Evolutionary conservation across 2,888 invertebrate genomes (phyloP).

Genomic region (Aleiodes testaceus): DNA sequence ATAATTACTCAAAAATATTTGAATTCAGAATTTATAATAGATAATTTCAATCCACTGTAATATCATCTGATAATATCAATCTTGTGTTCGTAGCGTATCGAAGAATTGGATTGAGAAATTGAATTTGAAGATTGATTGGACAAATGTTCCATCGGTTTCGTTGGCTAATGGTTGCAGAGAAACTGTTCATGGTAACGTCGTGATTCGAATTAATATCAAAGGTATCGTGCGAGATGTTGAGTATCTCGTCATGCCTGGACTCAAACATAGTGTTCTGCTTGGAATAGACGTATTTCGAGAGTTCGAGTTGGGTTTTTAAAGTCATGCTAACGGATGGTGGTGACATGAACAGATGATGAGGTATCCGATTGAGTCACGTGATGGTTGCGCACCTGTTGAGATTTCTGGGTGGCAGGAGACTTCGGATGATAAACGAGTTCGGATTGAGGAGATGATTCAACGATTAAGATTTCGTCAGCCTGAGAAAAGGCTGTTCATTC

Average conservation of each 20-base stretch:
- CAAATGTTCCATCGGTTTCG: too few relatives aligned
- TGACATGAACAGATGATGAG: not conserved
- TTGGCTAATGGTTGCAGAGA: too few relatives aligned
- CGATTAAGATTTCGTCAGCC: not conserved
- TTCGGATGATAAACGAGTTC: not conserved
- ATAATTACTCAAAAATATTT: too few relatives aligned
- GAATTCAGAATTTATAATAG: too few relatives aligned
- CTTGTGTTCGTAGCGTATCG: not conserved
- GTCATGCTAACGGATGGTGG: too few relatives aligned
- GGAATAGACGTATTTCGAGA: not conserved
- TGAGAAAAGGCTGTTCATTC: constrained; percentile 10
- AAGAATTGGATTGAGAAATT: not conserved
- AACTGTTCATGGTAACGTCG: too few relatives aligned
- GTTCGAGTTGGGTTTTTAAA: not conserved
- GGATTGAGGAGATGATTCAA: not conserved
- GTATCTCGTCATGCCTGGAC: too few relatives aligned
- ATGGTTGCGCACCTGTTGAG: not conserved
- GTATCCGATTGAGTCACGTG: constrained; percentile 3
- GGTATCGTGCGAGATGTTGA: not conserved
- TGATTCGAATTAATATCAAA: not conserved
- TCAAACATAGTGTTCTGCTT: too few relatives aligned
- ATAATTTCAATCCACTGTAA: too few relatives aligned
- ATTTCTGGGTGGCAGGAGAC: not conserved
- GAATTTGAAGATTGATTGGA: too few relatives aligned
- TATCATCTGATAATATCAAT: too few relatives aligned